A percentile compares a stretch with the other conserved stretches of the same genome.
Evolutionary conservation across 2,113 vertebrate species (phyloP).

Genomic region (Noctilio leporinus): DNA sequence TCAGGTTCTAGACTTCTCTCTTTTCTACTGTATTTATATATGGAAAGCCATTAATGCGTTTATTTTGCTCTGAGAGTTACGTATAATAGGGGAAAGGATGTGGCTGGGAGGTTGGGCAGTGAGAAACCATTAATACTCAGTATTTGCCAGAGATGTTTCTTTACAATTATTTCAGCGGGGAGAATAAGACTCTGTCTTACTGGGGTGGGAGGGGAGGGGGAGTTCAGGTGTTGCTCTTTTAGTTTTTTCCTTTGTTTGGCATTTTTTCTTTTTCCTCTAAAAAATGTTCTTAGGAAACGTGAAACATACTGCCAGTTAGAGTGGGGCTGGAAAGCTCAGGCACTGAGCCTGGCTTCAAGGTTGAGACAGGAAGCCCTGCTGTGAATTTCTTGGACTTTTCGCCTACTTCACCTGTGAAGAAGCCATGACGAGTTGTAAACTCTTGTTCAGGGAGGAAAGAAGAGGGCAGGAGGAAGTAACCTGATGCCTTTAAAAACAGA

Average conservation of each 20-base stretch:
- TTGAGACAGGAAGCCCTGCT: neutral
- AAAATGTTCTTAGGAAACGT: slow-evolving; percentile 22
- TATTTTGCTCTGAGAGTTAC: slow-evolving; percentile 23
- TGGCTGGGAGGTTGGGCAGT: neutral
- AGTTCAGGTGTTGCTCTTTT: slow-evolving; percentile 5
- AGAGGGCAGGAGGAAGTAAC: slow-evolving; percentile 52
- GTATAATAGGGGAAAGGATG: neutral
- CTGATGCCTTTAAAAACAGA: slow-evolving; percentile 70
- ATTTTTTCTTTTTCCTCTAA: neutral
- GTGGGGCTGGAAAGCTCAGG: neutral
- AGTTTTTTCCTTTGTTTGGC: slow-evolving; percentile 13
- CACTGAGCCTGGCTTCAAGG: neutral
- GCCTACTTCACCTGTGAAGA: slow-evolving; percentile 62
- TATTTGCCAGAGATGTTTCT: slow-evolving; percentile 35
- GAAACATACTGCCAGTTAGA: slow-evolving; percentile 10
- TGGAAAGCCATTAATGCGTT: slow-evolving; percentile 62
- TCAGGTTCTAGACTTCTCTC: slow-evolving; percentile 42
- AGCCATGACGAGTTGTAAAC: slow-evolving; percentile 73
- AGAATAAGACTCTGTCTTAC: neutral
- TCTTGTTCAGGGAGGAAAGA: slow-evolving; percentile 73
- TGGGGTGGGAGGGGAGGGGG: neutral
- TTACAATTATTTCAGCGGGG: slow-evolving; percentile 39
- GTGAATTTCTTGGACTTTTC: neutral
- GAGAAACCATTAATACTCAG: slow-evolving; percentile 6
- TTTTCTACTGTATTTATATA: slow-evolving; percentile 55